These are phyloP conservation scores for Callyntrura sp. DNA, from an alignment of 2,888 invertebrate species.

Conservation along the genomic window DNA sequence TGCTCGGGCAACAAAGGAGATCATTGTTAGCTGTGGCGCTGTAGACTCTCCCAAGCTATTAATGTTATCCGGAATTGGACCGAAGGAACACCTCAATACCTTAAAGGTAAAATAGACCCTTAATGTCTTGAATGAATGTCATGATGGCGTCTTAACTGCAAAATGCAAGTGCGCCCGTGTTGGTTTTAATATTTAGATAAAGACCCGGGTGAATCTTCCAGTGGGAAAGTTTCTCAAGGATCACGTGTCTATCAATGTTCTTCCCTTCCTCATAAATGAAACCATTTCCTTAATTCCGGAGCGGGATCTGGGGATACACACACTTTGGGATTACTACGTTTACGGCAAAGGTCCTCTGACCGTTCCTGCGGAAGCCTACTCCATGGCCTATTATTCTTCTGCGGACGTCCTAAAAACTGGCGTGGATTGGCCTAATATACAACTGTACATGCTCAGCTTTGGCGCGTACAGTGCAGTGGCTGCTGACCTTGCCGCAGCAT, in stretches of 20 bases:
- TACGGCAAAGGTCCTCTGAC: slow-evolving; percentile 86
- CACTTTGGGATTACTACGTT: slow-evolving; percentile 70
- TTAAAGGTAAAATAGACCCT: neutral
- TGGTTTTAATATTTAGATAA: slow-evolving; percentile 60
- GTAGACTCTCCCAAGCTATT: slow-evolving; percentile 79
- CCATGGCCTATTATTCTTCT: no score
- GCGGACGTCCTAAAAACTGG: slow-evolving; percentile 64
- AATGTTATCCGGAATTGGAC: slow-evolving; percentile 80
- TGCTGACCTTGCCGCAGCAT: slow-evolving; percentile 62
- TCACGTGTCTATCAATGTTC: slow-evolving; percentile 62
- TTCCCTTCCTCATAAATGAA: slow-evolving; percentile 74
- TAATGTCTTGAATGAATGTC: no score
- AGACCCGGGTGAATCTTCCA: slow-evolving; percentile 75
- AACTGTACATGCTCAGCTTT: no score
- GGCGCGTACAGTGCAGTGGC: slow-evolving; percentile 55
- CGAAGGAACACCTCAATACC: slow-evolving; percentile 51
- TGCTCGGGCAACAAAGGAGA: slow-evolving; percentile 74
- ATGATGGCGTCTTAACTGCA: no score
- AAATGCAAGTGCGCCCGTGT: no score
- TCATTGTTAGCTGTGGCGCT: slow-evolving; percentile 70
- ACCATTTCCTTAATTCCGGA: slow-evolving; percentile 72
- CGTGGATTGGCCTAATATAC: slow-evolving; percentile 79
- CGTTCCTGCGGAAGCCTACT: no score
- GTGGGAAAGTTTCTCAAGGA: slow-evolving; percentile 81
- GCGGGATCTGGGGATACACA: slow-evolving; percentile 71